Percentiles rank a stretch among this genome's conserved stretches.
Conservation (phyloP, 2,113 vertebrate genomes). For the Otus sunia region DNA sequence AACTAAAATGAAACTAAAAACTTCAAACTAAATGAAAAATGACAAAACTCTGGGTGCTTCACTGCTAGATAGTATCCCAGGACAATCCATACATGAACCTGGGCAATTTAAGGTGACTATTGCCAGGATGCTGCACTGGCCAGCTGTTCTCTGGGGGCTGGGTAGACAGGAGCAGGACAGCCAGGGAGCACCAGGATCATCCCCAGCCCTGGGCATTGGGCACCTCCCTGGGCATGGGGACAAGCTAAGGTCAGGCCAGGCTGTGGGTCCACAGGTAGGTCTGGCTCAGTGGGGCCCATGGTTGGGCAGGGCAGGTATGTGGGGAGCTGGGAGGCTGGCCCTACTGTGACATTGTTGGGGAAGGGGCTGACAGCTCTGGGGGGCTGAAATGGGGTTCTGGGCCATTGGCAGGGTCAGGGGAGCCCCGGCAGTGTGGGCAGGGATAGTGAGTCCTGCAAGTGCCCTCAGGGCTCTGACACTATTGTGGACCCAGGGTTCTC, state of each 20-base stretch:
- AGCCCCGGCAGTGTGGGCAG: fast-evolving
- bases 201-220: fast-evolving
- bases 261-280: fast-evolving
- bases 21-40: background rate
- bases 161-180: background rate
- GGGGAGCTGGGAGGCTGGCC: fast-evolving
- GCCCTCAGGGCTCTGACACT: background rate
- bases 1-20: no score
- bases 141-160: background rate
- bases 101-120: background rate
- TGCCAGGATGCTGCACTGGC: background rate
- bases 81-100: background rate
- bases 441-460: background rate
- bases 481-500: background rate
- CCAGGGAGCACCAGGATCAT: background rate
- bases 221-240: background rate
- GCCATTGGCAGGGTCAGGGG: fast-evolving
- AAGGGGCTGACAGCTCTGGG: fast-evolving
- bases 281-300: background rate
- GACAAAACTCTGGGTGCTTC: background rate
- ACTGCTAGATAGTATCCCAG: background rate
- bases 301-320: background rate
- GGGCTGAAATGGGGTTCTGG: background rate
- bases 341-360: fast-evolving
- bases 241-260: fast-evolving